phyloP scores from a whole-genome alignment of 37 sponge, comb jelly and placozoan genomes.

The Haliclona indistincta region DNA sequence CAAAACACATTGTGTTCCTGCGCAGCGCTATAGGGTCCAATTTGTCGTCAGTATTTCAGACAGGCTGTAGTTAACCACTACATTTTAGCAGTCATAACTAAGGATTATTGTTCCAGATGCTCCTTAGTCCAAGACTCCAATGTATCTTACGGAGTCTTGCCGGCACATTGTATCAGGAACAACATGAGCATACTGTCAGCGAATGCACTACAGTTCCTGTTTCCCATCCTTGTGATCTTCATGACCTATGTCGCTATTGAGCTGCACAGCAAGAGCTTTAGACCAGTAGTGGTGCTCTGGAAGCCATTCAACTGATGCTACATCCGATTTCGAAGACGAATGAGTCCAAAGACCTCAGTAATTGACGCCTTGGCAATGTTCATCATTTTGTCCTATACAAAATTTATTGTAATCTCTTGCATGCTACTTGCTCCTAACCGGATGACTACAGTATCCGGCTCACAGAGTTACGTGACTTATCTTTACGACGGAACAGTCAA shows the following conservation, averaged over 20 bases:
- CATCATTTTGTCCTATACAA: background rate
- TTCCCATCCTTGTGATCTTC: conserved; percentile 6
- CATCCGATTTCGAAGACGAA: background rate
- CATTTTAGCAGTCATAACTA: too few species aligned
- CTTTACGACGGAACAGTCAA: conserved; percentile 3
- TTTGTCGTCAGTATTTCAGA: too few species aligned
- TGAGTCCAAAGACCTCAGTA: background rate
- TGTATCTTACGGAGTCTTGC: too few species aligned
- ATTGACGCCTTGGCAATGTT: conserved; percentile 3
- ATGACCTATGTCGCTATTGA: conserved; percentile 14
- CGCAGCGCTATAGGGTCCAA: too few species aligned
- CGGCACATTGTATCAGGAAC: too few species aligned
- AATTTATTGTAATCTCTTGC: background rate
- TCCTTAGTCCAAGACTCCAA: too few species aligned
- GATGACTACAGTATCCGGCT: background rate
- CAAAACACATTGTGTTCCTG: too few species aligned
- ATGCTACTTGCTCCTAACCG: background rate
- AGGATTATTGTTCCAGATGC: too few species aligned
- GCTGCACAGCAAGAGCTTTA: conserved; percentile 1
- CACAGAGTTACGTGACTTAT: background rate
- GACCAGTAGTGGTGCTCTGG: conserved; percentile 12
- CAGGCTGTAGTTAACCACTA: too few species aligned
- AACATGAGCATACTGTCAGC: too few species aligned
- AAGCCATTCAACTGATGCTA: background rate
- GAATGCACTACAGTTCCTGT: too few species aligned